Base-by-base conservation (phyloP, 53 echinoderm and acorn worm genomes). In the Holothuria leucospilota region DNA sequence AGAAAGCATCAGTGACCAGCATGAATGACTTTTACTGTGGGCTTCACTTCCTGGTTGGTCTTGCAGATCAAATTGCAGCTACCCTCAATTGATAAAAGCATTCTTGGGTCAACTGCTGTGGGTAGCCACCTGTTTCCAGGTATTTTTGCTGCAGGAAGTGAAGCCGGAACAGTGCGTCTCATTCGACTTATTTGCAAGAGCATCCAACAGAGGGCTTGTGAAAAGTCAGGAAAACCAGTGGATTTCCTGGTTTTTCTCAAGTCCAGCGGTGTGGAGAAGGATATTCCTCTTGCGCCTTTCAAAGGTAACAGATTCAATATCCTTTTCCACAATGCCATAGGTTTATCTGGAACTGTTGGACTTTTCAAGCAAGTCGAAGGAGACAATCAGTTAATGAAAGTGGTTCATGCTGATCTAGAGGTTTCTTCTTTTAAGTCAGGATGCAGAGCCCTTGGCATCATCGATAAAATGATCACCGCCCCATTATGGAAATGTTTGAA, bases 21-120 rank as follows among this genome's bases (percentile, higher is more conserved):
- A 88, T 92, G 89, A 85, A 80, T 63, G 29, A 89, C 78, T 91
- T 88, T 39, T 92, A 85, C 20, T 92, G 89, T 46, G 86, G 89
- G 18, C 25, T 92, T 39, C 92, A 92, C 46, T 88, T 58, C 42
- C n/a, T 92, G 21, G 92, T 92, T 2, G 92, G 85, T 28, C 59
- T 92, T 15, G 88, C 92, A 25, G 85, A 92, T 20, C 85, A 88
- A n/a, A 46, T 85, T 8, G 23, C 29, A 39, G 46, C 27, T 20
- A 61, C 85, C 21, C 20, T 92, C 5, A 42, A 42, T 6, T 42
- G 8, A 42, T 6, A 42, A 42, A 42, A 42, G 42, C 42, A 42
- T 42, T 42, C 80, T 87, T 46, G 16, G 58, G 23, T 88, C 81
- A 58, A 46, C 68, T 51, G 68, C 78, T 58, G 78, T 81, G 42